Evolutionary conservation across 2,888 invertebrate species (phyloP).

Genomic region (Cosmia pyralina): DNA sequence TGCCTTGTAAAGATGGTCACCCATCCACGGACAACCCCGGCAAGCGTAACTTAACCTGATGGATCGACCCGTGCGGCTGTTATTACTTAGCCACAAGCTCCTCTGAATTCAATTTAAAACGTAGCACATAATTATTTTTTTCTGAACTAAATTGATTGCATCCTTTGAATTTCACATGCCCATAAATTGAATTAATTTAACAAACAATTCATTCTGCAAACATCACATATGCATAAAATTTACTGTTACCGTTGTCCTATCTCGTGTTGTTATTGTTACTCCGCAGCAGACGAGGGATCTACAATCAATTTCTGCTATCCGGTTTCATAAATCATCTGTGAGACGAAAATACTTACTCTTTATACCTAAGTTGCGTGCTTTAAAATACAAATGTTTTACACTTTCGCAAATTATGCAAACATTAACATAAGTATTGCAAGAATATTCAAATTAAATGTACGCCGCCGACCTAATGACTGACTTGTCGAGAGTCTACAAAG

Average conservation of each 20-base stretch:
- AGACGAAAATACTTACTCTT: slow-evolving; percentile 47
- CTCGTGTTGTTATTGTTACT: slow-evolving; percentile 36
- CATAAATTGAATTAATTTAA: slow-evolving; percentile 33
- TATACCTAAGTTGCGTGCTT: slow-evolving; percentile 31
- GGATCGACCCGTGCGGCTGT: too few species aligned
- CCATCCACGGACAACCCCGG: too few species aligned
- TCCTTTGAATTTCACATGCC: slow-evolving; percentile 12
- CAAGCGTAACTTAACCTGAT: too few species aligned
- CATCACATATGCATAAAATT: slow-evolving; percentile 22
- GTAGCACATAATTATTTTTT: neutral
- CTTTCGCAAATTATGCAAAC: slow-evolving; percentile 64
- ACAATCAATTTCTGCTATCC: slow-evolving; percentile 76
- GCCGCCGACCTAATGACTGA: slow-evolving; percentile 60
- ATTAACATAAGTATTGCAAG: slow-evolving; percentile 65
- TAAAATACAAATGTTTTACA: slow-evolving; percentile 55
- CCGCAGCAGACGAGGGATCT: slow-evolving; percentile 61
- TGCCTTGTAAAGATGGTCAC: too few species aligned
- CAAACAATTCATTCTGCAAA: slow-evolving; percentile 19
- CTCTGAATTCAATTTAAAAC: too few species aligned
- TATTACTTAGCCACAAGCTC: too few species aligned
- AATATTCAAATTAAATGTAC: slow-evolving; percentile 66
- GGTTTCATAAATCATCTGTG: slow-evolving; percentile 72
- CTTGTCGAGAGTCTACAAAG: slow-evolving; percentile 54
- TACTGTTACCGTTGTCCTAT: neutral
- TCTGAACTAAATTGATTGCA: slow-evolving; percentile 23